Percentiles rank a stretch among this genome's conserved stretches.
These are phyloP conservation scores for Trachurus trachurus DNA, from an alignment of 2,797 vertebrate species.

Conservation along the genomic window DNA sequence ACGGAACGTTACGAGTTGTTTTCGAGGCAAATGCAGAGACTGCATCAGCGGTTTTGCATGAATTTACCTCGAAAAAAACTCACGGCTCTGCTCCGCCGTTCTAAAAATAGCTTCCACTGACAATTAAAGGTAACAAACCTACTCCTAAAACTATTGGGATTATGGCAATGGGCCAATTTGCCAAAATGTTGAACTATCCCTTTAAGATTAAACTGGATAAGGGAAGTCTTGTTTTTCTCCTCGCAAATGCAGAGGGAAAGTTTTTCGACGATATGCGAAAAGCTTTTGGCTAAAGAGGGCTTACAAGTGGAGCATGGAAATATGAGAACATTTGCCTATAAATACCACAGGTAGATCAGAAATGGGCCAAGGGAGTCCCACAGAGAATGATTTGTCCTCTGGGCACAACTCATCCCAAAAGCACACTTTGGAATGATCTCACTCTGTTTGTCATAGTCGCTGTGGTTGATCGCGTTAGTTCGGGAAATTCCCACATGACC, in stretches of 20 bases:
- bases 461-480: background rate
- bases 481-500: background rate
- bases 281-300: slow-evolving; percentile 55
- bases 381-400: slow-evolving; percentile 57
- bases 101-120: no score
- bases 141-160: no score
- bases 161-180: no score
- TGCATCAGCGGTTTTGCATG: no score
- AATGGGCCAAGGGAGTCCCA: slow-evolving; percentile 66
- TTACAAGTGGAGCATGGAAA: slow-evolving; percentile 65
- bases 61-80: no score
- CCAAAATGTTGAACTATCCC: no score
- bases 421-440: slow-evolving; percentile 46
- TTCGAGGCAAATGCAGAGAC: no score
- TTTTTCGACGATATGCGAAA: slow-evolving; percentile 15
- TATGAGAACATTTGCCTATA: slow-evolving; percentile 68
- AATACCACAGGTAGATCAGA: slow-evolving; percentile 71
- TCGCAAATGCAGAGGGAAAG: background rate
- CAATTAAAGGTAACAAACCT: no score
- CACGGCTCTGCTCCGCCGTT: no score
- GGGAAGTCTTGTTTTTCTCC: background rate
- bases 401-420: slow-evolving; percentile 60
- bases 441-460: slow-evolving; percentile 14
- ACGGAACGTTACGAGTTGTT: no score
- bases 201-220: slow-evolving; percentile 7